Conservation (phyloP, 2,113 vertebrate species). For the Pungitius pungitius region DNA sequence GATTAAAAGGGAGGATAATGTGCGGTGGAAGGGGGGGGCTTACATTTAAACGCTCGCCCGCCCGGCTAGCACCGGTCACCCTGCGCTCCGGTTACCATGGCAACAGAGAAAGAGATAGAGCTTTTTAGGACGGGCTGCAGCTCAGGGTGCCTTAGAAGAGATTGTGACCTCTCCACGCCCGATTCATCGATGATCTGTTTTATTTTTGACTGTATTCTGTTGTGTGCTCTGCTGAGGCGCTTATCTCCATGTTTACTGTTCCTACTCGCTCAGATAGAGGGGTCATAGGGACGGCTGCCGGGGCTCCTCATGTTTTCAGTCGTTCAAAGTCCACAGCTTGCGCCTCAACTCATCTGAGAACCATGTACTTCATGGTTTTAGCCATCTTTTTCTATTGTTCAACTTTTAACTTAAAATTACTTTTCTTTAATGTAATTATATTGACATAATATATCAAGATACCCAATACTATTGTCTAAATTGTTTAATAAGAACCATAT, state of each 20-base stretch:
- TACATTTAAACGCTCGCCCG: constrained; percentile 62
- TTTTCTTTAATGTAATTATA: background rate
- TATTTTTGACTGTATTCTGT: constrained; percentile 1
- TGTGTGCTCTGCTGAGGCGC: constrained; percentile 6
- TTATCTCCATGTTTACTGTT: constrained; percentile 1
- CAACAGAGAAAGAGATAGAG: constrained; percentile 69
- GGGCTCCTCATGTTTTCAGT: constrained; percentile 5
- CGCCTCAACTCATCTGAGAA: background rate
- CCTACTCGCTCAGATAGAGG: background rate
- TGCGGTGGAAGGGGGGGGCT: constrained; percentile 56
- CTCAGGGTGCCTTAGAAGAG: constrained; percentile 45
- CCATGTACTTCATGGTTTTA: no score
- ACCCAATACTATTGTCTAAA: background rate
- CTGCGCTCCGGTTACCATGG: constrained; percentile 68
- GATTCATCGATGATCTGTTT: constrained; percentile 32
- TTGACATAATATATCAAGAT: background rate
- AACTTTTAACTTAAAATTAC: no score
- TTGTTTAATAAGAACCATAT: background rate
- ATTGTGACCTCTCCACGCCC: constrained; percentile 35
- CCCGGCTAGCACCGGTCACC: constrained; percentile 54
- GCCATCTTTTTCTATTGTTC: no score
- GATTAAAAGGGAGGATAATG: constrained; percentile 70
- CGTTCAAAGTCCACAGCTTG: constrained; percentile 8
- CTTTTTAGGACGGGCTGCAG: constrained; percentile 53
- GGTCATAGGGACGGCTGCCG: background rate